Evolutionary conservation across 2,888 invertebrate species (phyloP).

Genomic region (Thymelicus sylvestris): DNA sequence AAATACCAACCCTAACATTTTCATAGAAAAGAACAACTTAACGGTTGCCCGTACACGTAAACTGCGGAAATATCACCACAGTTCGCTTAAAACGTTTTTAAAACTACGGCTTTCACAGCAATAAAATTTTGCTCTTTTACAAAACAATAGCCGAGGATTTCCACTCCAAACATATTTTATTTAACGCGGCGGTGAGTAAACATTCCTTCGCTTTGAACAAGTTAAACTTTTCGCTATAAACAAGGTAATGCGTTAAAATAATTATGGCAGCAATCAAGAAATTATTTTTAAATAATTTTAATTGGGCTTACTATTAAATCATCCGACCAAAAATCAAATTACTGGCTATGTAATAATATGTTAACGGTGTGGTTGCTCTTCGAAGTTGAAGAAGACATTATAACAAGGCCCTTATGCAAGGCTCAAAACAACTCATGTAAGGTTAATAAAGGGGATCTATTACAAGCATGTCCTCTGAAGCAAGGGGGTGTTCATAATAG

Average conservation of each 20-base stretch:
- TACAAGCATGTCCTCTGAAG: too few relatives aligned
- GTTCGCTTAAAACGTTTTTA: conserved; percentile 4
- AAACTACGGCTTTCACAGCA: conserved; percentile 7
- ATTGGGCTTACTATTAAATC: neutral
- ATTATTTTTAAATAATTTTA: neutral
- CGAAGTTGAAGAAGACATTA: too few relatives aligned
- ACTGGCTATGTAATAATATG: too few relatives aligned
- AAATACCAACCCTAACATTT: too few relatives aligned
- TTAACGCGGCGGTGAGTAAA: neutral
- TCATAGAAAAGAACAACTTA: neutral
- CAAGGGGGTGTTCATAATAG: too few relatives aligned
- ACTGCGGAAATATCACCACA: conserved; percentile 2
- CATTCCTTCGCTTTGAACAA: neutral
- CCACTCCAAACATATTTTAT: conserved; percentile 3
- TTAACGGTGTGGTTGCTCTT: too few relatives aligned
- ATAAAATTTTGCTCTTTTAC: conserved; percentile 2
- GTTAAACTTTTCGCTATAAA: too few relatives aligned
- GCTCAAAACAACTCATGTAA: too few relatives aligned
- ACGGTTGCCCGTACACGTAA: neutral
- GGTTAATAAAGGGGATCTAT: too few relatives aligned
- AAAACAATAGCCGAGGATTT: conserved; percentile 4
- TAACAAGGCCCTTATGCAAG: too few relatives aligned
- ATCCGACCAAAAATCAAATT: too few relatives aligned
- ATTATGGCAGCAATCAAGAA: neutral
- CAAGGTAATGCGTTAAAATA: neutral